Evolutionary conservation across 2,113 vertebrate genomes (phyloP), one percentile per base, ranked within the genome.

Genomic region (Cinclus cinclus): DNA sequence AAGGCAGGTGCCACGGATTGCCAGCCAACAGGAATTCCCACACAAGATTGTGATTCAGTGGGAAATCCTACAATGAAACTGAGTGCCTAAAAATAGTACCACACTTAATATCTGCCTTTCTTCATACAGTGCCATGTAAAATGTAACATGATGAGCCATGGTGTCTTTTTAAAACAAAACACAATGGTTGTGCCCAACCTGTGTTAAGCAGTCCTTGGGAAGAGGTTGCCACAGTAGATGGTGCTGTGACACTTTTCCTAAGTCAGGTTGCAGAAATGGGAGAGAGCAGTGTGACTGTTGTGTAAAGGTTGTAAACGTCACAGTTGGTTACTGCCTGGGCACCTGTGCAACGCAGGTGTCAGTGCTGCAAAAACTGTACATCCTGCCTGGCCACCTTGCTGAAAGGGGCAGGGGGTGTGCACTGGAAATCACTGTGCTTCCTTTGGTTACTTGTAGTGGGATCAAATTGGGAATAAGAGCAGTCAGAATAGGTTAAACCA

Each of bases 171-270:
- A 65, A 74, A 65, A 42, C 11, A 74, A 64, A 77, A 41, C 2
- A 0, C 18, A 23, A 6, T 27, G 22, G 15, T 41, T 64, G 8
- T 47, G 37, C 62, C 46, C 81, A 73, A 7, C 46, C 65, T 63
- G 28, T 14, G 23, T 24, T 37, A 77, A 62, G 30, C 52, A 69
- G 64, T 60, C 23, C 63, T 71, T 44, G 35, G 52, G 56, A 74
- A 97, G 83, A 96, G 92, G 87, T 92, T 96, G 96, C 87, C 90
- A 67, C 37, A 92, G 90, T 97, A 98, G 97, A 97, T 97, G 95
- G 95, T 96, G 50, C 50, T 52, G 50, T 52, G 50, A 77, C 86
- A 53, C 81, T 89, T 89, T 73, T 59, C 75, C 71, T 85, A 91
- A 96, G 68, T 69, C 79, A 80, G 68, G 49, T 65, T 92, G 64